A percentile compares a stretch with the other conserved stretches of the same genome.
phyloP scores from a whole-genome alignment of 1,140 invertebrate species.

The Drosophila micromelanica region DNA sequence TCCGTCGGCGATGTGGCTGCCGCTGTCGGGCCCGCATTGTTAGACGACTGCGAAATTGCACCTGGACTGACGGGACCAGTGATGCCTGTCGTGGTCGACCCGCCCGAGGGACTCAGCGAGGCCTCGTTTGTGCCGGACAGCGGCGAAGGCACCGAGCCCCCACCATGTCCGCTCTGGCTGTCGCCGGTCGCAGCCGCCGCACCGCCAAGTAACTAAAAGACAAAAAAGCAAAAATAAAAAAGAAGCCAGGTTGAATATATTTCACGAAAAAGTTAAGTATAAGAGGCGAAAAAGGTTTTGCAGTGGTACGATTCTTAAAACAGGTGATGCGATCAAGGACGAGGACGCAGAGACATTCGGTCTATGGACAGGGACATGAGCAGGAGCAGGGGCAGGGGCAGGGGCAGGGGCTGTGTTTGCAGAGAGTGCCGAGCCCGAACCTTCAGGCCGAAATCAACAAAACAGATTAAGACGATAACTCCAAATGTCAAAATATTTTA shows the following conservation, averaged over 20 bases:
- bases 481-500: constrained; percentile 84
- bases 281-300: constrained; percentile 23
- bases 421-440: constrained; percentile 20
- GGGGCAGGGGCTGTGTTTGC: constrained; percentile 13
- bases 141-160: constrained; percentile 74
- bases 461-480: constrained; percentile 85
- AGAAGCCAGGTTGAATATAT: constrained; percentile 30
- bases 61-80: constrained; percentile 89
- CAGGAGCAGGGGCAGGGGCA: neutral
- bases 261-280: constrained; percentile 36
- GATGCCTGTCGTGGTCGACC: constrained; percentile 85
- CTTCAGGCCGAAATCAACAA: constrained; percentile 73
- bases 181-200: constrained; percentile 53
- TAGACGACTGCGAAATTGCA: constrained; percentile 88
- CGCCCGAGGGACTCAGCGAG: constrained; percentile 87
- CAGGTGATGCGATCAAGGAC: constrained; percentile 60
- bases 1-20: constrained; percentile 41
- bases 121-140: constrained; percentile 86
- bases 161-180: constrained; percentile 72
- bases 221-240: constrained; percentile 22
- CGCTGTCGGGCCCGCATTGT: constrained; percentile 66
- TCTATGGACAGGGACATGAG: neutral
- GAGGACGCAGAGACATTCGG: neutral
- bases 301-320: constrained; percentile 49
- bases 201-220: constrained; percentile 60